Conservation (phyloP, 1,140 invertebrate genomes). For the Ruditapes philippinarum region DNA sequence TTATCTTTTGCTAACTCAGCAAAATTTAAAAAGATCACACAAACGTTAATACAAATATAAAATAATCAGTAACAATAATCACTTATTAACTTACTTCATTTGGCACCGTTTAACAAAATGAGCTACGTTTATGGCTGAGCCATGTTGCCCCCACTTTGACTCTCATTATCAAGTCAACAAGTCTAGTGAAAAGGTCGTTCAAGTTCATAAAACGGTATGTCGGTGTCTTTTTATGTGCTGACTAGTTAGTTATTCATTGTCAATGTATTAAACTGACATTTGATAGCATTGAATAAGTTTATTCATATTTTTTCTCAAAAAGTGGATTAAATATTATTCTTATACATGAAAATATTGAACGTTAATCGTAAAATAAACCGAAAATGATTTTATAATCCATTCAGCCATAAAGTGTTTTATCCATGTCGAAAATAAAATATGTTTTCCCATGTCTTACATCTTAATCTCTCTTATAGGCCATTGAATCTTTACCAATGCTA, state of each 20-base stretch:
- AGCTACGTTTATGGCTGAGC: too few species aligned
- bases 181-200: too few species aligned
- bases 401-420: background rate
- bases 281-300: background rate
- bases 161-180: too few species aligned
- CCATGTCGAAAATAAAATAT: background rate
- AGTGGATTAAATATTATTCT: background rate
- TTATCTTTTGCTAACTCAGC: too few species aligned
- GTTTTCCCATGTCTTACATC: background rate
- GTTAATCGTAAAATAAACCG: background rate
- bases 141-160: too few species aligned
- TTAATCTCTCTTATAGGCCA: background rate
- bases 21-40: too few species aligned
- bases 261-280: background rate
- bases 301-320: background rate
- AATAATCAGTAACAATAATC: too few species aligned
- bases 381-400: background rate
- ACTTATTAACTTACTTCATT: too few species aligned
- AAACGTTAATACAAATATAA: too few species aligned
- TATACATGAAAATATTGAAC: background rate
- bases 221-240: too few species aligned
- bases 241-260: background rate
- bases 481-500: background rate
- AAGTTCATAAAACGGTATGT: too few species aligned
- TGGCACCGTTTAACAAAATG: too few species aligned